Base-by-base conservation (phyloP, 2,888 invertebrate genomes). In the Dicyrtomina minuta region DNA sequence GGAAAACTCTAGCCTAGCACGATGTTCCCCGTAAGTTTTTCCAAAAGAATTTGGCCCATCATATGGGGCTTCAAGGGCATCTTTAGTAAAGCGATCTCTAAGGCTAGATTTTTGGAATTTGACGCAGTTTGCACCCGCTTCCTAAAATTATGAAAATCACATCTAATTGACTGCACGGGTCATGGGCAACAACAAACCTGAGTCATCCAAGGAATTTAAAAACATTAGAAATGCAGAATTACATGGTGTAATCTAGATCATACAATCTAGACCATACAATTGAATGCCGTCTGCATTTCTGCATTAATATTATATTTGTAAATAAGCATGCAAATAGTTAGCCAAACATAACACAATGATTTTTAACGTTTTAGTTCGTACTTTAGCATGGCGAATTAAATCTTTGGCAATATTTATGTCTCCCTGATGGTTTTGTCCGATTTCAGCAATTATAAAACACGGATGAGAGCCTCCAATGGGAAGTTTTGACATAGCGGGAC, bases 401-500 rank as follows among this genome's bases (percentile, higher is more conserved):
- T 86, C 82, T 83, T 90, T 91, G 71, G 92, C 92, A 44, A 86
- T 85, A 76, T 86, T 83, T 75, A 91, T 82, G 81, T 87, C 86
- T 70, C 92, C 92, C 85, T 92, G 91, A 82, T 92, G 92, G 82
- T 92, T 92, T 83, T 92, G 92, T 44, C 92, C 92, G 74, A 91
- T 89, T 86, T 92, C 92, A 68, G 92, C 92, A 71, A 92, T 89
- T 68, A 92, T 86, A 82, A 91, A 91, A 80, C 88, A 87, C 58
- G 87, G 86, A 71, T 79, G 49, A 17, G 65, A 53, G n/a, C 66
- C 66, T 17, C 72, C 72, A 17, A 72, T 69, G 0, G 66, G 66
- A 10, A 72, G 33, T 33, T 68, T 64, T 12, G 58, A 39, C 62
- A 68, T 53, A 15, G 43, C 43, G 2, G 68, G 68, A 15, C 68